Conservation (phyloP, 2,888 invertebrate genomes). For the Cactoblastis cactorum region DNA sequence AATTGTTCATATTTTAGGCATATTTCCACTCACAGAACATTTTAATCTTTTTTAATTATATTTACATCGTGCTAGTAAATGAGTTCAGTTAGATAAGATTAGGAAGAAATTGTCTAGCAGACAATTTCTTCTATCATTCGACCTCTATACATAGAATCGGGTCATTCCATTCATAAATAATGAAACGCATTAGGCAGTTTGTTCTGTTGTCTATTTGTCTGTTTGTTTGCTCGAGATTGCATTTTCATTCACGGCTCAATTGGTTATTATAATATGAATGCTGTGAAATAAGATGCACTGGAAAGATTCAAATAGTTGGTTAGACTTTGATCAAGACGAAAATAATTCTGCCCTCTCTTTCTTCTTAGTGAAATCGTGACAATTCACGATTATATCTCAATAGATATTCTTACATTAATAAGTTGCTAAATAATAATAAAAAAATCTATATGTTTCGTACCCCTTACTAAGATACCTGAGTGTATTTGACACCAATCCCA, state of each 20-base stretch:
- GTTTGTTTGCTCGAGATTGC: slow-evolving; percentile 6
- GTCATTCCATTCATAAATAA: slow-evolving; percentile 2
- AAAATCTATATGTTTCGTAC: too few species aligned
- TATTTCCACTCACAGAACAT: too few species aligned
- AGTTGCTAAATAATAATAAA: too few species aligned
- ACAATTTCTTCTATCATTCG: not conserved
- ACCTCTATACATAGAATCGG: not conserved
- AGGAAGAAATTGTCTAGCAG: too few species aligned
- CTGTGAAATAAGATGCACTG: not conserved
- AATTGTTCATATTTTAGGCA: too few species aligned
- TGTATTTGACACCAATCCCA: not conserved
- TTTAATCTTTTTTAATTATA: too few species aligned
- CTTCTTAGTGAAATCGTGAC: too few species aligned
- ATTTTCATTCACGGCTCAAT: not conserved
- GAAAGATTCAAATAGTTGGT: not conserved
- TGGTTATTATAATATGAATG: not conserved
- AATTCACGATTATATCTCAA: too few species aligned
- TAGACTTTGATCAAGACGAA: too few species aligned
- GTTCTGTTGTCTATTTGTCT: not conserved
- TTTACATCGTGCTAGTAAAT: not conserved
- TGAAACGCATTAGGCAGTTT: not conserved
- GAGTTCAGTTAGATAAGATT: too few species aligned
- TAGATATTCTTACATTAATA: too few species aligned
- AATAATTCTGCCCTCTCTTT: too few species aligned
- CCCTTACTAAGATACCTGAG: not conserved